These are phyloP conservation scores for Folsomia candida DNA, from an alignment of 2,888 invertebrate species.

Conservation along the genomic window DNA sequence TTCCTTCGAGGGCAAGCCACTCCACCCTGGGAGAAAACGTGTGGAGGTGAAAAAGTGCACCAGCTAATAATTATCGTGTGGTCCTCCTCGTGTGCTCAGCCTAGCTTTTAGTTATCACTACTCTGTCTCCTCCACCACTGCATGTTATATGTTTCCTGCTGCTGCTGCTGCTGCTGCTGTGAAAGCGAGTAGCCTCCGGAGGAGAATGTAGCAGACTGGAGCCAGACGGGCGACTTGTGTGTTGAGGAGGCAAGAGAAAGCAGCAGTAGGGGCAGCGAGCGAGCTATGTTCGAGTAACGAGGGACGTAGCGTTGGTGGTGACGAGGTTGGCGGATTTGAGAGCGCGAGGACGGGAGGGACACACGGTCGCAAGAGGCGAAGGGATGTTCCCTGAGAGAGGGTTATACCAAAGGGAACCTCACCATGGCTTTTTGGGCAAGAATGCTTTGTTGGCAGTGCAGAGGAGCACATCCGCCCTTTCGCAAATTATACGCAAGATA, in stretches of 20 bases:
- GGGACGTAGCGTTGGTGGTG: background rate
- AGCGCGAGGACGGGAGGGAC: background rate
- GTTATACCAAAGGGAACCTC: background rate
- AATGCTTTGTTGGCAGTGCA: constrained; percentile 33
- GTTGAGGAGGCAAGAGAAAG: background rate
- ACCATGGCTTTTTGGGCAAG: background rate
- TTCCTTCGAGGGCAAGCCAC: background rate
- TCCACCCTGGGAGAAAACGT: background rate
- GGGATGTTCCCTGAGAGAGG: background rate
- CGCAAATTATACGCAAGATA: constrained; percentile 50
- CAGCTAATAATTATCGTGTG: background rate
- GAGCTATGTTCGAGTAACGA: background rate
- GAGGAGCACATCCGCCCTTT: constrained; percentile 46
- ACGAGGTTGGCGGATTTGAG: too few species aligned
- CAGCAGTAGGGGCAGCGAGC: background rate
- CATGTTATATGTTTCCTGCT: background rate
- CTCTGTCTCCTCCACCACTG: background rate
- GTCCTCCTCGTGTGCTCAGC: background rate
- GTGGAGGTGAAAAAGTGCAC: background rate
- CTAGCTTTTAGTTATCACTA: background rate
- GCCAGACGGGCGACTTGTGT: constrained; percentile 7
- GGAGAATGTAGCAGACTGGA: background rate
- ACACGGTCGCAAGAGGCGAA: background rate
- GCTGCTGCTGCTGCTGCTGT: background rate
- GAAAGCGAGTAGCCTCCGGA: background rate